Conservation (phyloP, 2,113 vertebrate species). For the Callopanchax toddi region DNA sequence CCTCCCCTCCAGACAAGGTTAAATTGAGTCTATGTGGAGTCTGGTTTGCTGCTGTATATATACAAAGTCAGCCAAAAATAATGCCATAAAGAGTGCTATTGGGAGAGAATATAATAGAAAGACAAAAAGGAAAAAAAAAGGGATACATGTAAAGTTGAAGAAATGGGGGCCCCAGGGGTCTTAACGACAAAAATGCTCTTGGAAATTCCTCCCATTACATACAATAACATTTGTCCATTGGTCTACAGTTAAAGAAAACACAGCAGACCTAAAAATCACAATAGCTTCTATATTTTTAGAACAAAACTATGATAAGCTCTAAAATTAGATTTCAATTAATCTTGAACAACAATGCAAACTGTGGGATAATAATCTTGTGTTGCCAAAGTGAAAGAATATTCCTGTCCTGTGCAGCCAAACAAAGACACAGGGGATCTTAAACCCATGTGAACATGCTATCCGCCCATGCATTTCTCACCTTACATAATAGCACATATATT, state of each 20-base stretch:
- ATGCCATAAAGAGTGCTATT: slow-evolving; percentile 55
- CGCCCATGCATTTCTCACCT: slow-evolving; percentile 69
- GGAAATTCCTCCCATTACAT: slow-evolving; percentile 58
- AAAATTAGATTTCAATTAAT: slow-evolving; percentile 76
- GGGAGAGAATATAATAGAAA: slow-evolving; percentile 43
- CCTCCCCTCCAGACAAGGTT: slow-evolving; percentile 47
- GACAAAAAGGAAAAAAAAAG: slow-evolving; percentile 15
- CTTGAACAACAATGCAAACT: slow-evolving; percentile 63
- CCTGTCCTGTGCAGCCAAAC: slow-evolving; percentile 46
- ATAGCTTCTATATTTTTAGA: slow-evolving; percentile 59
- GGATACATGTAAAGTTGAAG: slow-evolving; percentile 38
- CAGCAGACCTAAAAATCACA: slow-evolving; percentile 56
- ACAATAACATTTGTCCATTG: slow-evolving; percentile 61
- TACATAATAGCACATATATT: slow-evolving; percentile 67
- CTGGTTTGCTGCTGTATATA: slow-evolving; percentile 52
- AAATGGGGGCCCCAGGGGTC: slow-evolving; percentile 50
- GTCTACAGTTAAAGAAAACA: slow-evolving; percentile 61
- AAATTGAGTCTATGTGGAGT: slow-evolving; percentile 48
- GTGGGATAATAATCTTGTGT: slow-evolving; percentile 61
- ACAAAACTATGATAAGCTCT: slow-evolving; percentile 58
- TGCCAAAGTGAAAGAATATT: slow-evolving; percentile 41
- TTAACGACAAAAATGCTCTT: slow-evolving; percentile 57
- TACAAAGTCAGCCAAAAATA: slow-evolving; percentile 53
- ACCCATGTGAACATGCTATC: slow-evolving; percentile 58
- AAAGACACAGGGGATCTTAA: slow-evolving; percentile 63